phyloP scores from a whole-genome alignment of 2,888 invertebrate genomes.

The Leucoma salicis region DNA sequence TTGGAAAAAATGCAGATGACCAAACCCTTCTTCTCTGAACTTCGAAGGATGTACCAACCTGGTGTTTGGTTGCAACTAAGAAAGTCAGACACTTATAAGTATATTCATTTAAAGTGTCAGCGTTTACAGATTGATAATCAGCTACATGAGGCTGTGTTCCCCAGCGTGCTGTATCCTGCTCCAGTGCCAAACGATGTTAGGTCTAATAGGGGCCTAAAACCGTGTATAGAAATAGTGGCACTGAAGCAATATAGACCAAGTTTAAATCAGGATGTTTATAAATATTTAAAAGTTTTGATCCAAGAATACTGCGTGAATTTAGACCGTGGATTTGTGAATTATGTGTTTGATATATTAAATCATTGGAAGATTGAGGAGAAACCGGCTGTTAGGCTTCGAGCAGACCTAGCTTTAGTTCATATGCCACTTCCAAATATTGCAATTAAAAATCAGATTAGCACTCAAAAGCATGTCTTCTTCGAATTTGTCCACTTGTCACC shows the following conservation, averaged over 20 bases:
- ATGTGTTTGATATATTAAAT: conserved; percentile 84
- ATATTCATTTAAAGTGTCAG: conserved; percentile 86
- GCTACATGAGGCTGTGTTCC: conserved; percentile 86
- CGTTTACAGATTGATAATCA: conserved; percentile 89
- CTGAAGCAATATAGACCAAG: conserved; percentile 76
- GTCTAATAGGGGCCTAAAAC: conserved; percentile 58
- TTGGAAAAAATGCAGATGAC: conserved; percentile 93
- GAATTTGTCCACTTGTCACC: conserved; percentile 84
- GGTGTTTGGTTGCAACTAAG: conserved; percentile 88
- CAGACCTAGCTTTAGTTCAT: conserved; percentile 82
- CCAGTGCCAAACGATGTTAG: conserved; percentile 75
- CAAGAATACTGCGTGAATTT: conserved; percentile 86
- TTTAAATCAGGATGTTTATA: conserved; percentile 81
- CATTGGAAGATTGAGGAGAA: conserved; percentile 82
- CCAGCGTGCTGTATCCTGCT: conserved; percentile 84
- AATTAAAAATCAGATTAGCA: conserved; percentile 61
- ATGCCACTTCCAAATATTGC: conserved; percentile 79
- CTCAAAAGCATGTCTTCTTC: conserved; percentile 69
- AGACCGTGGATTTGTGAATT: conserved; percentile 85
- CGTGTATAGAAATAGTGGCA: conserved; percentile 83
- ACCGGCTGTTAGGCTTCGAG: conserved; percentile 79
- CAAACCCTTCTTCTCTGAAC: conserved; percentile 91
- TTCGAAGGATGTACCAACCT: conserved; percentile 87
- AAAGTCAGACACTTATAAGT: conserved; percentile 85
- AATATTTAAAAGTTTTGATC: conserved; percentile 83